These are phyloP conservation scores for Ichneumon xanthorius DNA, from an alignment of 2,888 invertebrate genomes.

Conservation along the genomic window DNA sequence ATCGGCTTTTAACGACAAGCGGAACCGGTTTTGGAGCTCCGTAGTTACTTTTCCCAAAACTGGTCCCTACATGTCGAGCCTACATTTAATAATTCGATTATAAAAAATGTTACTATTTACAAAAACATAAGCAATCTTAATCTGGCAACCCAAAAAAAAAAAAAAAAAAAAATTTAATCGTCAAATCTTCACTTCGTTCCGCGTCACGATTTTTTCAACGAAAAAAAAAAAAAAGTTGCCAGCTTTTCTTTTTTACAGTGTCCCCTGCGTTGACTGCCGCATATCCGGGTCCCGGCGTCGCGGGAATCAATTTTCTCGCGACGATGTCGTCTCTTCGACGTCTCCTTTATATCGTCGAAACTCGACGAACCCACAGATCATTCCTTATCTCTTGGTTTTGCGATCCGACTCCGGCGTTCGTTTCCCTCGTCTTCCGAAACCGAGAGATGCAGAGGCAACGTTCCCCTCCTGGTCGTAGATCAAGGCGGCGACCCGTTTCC, in stretches of 20 bases:
- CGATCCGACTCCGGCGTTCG: slow-evolving; percentile 4
- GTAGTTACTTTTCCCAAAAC: no score
- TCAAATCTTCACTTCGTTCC: no score
- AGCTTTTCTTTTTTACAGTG: background rate
- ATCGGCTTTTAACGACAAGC: no score
- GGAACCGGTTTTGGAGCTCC: no score
- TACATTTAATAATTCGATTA: no score
- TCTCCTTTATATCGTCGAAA: slow-evolving; percentile 21
- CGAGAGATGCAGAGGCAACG: slow-evolving; percentile 50
- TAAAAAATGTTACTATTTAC: no score
- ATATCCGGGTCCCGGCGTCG: slow-evolving; percentile 1
- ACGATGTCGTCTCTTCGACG: slow-evolving; percentile 21
- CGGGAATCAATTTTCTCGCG: slow-evolving; percentile 14
- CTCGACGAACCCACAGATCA: slow-evolving; percentile 45
- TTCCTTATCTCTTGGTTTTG: slow-evolving; percentile 48
- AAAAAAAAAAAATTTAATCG: no score
- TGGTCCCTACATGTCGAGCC: no score
- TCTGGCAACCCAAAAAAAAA: no score
- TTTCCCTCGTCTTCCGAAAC: slow-evolving; percentile 55
- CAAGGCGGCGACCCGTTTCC: slow-evolving; percentile 70
- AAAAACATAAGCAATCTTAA: no score
- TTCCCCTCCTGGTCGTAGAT: slow-evolving; percentile 64
- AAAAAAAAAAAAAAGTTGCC: background rate
- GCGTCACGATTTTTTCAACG: background rate
- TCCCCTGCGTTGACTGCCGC: background rate